Base-by-base conservation (phyloP, 1,140 invertebrate species). In the Philopotamus ludificatus region DNA sequence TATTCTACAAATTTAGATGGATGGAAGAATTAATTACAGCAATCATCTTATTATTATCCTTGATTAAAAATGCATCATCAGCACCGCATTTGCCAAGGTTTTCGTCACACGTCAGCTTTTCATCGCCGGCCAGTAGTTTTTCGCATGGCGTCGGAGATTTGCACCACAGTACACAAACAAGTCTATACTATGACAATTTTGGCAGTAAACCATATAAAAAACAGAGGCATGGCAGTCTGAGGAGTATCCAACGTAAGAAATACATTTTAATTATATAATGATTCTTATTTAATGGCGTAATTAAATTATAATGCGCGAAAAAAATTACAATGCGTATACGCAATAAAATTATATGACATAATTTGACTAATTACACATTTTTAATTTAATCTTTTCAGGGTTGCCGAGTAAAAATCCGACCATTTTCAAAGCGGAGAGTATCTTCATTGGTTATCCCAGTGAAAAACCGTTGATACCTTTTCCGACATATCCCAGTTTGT, bases 131-230 rank as follows among this genome's bases (percentile, higher is more conserved):
- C 3, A 64, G 72, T 9, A 79, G 76, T 63, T 81, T 74, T 71
- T 72, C 74, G 1, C 79, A 81, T 55, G 79, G 79, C 8, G 79
- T 81, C 7, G 78, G 79, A 3, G 74, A 79, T 54, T 74, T 75
- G 0, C n/a, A n/a, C n/a, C n/a, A n/a, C n/a, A n/a, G n/a, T n/a
- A n/a, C n/a, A n/a, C 34, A 77, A 42, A 57, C 72, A 2, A 42
- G 50, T 45, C 16, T 45, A 47, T 47, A 9, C 12, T 51, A 50
- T 25, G n/a, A 23, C 15, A 50, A 39, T 60, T 62, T 20, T 1
- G 70, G 69, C 3, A 68, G 71, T 53, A 69, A 68, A 65, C 20
- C 67, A 70, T 53, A 72, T 72, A 44, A 61, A 47, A 51, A 41
- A 21, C 65, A 64, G 45, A 42, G 68, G 1, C 34, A 42, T 28